phyloP scores from a whole-genome alignment of 1,140 invertebrate genomes.

The Stenopsyche tienmushanensis region DNA sequence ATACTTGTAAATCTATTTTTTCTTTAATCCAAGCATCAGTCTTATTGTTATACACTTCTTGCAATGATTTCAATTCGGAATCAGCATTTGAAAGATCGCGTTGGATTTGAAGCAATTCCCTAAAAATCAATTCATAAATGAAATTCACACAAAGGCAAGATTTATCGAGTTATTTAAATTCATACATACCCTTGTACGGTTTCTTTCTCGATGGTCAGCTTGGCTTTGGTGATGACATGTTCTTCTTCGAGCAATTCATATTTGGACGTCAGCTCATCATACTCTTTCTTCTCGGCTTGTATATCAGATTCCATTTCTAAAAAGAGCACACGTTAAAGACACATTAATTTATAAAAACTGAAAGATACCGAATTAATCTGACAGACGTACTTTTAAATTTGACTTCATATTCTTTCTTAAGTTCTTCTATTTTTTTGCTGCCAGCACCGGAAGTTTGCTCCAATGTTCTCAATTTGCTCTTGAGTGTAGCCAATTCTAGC shows the following conservation, averaged over 20 bases:
- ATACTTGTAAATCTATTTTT: slow-evolving; percentile 69
- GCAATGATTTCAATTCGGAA: slow-evolving; percentile 65
- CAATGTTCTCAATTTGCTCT: slow-evolving; percentile 63
- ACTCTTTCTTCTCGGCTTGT: slow-evolving; percentile 67
- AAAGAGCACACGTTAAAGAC: too few species aligned
- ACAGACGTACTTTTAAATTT: slow-evolving; percentile 63
- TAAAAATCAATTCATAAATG: slow-evolving; percentile 39
- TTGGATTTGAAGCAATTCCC: slow-evolving; percentile 50
- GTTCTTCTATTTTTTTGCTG: slow-evolving; percentile 64
- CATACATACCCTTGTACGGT: slow-evolving; percentile 55
- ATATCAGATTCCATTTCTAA: slow-evolving; percentile 68
- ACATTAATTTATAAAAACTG: neutral
- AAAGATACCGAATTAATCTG: slow-evolving; percentile 29
- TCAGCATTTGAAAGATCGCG: slow-evolving; percentile 62
- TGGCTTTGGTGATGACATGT: slow-evolving; percentile 74
- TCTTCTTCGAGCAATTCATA: slow-evolving; percentile 83
- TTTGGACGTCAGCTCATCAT: slow-evolving; percentile 76
- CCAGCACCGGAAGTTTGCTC: slow-evolving; percentile 61
- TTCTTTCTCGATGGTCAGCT: slow-evolving; percentile 77
- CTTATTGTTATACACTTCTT: slow-evolving; percentile 68
- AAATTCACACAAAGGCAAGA: neutral
- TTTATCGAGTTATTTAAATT: neutral
- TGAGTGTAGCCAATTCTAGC: slow-evolving; percentile 64
- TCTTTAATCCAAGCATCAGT: slow-evolving; percentile 75
- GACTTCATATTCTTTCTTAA: slow-evolving; percentile 67